phyloP scores from a whole-genome alignment of 2,797 vertebrate genomes.

The Diplodus sargus region DNA sequence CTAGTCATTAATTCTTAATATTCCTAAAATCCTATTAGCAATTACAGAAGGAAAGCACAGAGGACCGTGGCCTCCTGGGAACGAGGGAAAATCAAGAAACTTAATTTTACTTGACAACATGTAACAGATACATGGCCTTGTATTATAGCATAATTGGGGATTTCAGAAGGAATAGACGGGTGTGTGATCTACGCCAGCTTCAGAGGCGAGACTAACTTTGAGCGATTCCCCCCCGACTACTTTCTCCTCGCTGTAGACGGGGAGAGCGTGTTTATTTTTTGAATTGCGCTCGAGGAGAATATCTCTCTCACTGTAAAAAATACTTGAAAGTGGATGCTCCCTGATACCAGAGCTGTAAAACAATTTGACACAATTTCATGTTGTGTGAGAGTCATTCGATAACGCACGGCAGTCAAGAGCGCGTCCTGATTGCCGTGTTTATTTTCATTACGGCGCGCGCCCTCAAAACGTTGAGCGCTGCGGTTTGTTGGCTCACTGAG shows the following conservation, averaged over 20 bases:
- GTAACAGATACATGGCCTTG: slow-evolving; percentile 52
- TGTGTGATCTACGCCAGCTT: slow-evolving; percentile 56
- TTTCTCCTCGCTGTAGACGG: not conserved
- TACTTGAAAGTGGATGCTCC: slow-evolving; percentile 62
- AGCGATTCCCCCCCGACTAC: slow-evolving; percentile 6
- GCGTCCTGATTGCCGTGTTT: slow-evolving; percentile 58
- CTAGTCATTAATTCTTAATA: slow-evolving; percentile 70
- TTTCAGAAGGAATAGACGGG: slow-evolving; percentile 56
- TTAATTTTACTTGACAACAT: slow-evolving; percentile 75
- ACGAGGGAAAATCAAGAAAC: slow-evolving; percentile 63
- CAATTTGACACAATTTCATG: slow-evolving; percentile 72
- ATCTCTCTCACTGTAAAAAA: slow-evolving; percentile 58
- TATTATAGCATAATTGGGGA: slow-evolving; percentile 68
- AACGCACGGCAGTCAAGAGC: slow-evolving; percentile 46
- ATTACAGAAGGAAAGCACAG: slow-evolving; percentile 69
- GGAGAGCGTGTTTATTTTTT: slow-evolving; percentile 63
- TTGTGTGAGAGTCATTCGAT: slow-evolving; percentile 58
- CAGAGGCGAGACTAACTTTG: slow-evolving; percentile 38
- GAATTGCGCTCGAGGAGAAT: slow-evolving; percentile 66
- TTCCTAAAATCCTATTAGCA: slow-evolving; percentile 69
- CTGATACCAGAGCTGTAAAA: slow-evolving; percentile 60
- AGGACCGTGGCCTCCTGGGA: slow-evolving; percentile 69
- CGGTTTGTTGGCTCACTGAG: slow-evolving; percentile 48
- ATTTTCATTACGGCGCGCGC: slow-evolving; percentile 47
- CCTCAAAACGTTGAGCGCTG: slow-evolving; percentile 26